These are phyloP conservation scores for Steatocranus sp. DNA, from an alignment of 2,797 vertebrate genomes.

Conservation along the genomic window DNA sequence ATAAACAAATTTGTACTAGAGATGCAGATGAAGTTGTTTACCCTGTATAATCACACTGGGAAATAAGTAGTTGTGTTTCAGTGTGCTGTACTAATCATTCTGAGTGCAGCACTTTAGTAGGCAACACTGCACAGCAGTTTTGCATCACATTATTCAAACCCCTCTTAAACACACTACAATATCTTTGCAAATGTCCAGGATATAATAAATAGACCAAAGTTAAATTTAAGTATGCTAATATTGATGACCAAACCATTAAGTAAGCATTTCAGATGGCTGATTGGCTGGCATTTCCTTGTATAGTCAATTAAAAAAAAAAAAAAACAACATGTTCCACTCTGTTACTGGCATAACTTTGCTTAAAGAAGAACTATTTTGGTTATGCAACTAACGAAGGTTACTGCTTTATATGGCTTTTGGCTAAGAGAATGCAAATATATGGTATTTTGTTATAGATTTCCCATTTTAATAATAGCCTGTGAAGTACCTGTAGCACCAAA, in stretches of 20 bases:
- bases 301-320: background rate
- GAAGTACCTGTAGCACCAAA: background rate
- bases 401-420: background rate
- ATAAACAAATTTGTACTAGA: slow-evolving; percentile 21
- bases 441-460: background rate
- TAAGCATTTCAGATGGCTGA: background rate
- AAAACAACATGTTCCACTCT: background rate
- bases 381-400: background rate
- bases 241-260: background rate
- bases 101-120: slow-evolving; percentile 33
- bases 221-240: background rate
- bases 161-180: background rate
- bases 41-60: slow-evolving; percentile 21
- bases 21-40: slow-evolving; percentile 49
- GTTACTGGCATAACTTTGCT: background rate
- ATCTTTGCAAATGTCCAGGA: slow-evolving; percentile 16
- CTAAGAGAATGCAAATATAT: background rate
- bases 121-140: slow-evolving; percentile 29
- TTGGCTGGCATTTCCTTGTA: background rate
- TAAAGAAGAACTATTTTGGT: background rate
- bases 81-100: slow-evolving; percentile 59
- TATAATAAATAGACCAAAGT: slow-evolving; percentile 23
- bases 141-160: slow-evolving; percentile 42
- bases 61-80: slow-evolving; percentile 38
- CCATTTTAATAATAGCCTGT: background rate